A percentile compares a stretch with the other conserved stretches of the same genome.
phyloP scores from a whole-genome alignment of 92 coral and sea anemone species.

The Micromussa lordhowensis region DNA sequence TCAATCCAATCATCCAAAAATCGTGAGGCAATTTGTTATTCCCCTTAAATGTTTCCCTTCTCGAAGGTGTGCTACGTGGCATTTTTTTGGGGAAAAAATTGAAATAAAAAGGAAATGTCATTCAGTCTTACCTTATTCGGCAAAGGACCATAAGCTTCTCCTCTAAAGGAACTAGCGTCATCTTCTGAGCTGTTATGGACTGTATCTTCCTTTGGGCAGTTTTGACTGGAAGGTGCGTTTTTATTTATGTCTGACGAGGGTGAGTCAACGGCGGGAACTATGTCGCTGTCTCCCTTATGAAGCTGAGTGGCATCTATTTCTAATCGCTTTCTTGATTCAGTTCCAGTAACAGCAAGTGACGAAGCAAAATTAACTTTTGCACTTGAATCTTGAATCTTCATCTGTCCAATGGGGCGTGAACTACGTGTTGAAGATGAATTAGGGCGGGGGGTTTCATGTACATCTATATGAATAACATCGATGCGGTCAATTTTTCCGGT shows the following conservation, averaged over 20 bases:
- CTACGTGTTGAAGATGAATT: neutral
- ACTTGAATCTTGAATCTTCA: neutral
- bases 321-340: constrained; percentile 17
- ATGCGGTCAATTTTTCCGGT: constrained; percentile 5
- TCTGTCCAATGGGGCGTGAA: constrained; percentile 6
- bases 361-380: neutral
- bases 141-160: constrained; percentile 19
- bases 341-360: constrained; percentile 9
- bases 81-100: constrained; percentile 13
- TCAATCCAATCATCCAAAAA: constrained; percentile 14
- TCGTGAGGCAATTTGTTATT: constrained; percentile 7
- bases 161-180: constrained; percentile 15
- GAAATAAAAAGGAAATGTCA: neutral
- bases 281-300: constrained; percentile 22
- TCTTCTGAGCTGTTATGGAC: constrained; percentile 30
- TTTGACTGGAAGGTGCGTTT: constrained; percentile 17
- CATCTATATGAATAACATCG: constrained; percentile 11
- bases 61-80: constrained; percentile 21
- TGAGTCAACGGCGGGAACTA: constrained; percentile 13
- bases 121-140: constrained; percentile 16
- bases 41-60: constrained; percentile 17
- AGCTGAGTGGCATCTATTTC: constrained; percentile 18
- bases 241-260: constrained; percentile 2
- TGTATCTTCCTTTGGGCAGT: constrained; percentile 20
- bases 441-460: neutral